phyloP scores from a whole-genome alignment of 1,140 invertebrate species.

The Batillaria attramentaria region DNA sequence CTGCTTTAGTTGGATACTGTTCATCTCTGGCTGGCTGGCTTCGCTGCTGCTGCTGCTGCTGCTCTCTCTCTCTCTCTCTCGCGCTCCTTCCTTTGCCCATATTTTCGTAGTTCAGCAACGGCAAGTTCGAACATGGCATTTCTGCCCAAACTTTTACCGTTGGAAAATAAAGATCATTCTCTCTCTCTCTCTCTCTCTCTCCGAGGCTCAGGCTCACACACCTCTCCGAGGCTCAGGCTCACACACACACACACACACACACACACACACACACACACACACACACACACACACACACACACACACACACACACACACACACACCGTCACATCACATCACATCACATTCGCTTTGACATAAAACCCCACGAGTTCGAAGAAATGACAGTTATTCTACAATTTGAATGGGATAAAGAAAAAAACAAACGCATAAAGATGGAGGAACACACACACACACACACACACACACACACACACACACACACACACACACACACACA shows the following conservation, averaged over 20 bases:
- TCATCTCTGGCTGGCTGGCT: not conserved
- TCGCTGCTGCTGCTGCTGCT: not conserved
- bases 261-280: not conserved
- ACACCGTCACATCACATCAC: not conserved
- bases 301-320: not conserved
- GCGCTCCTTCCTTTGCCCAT: not conserved
- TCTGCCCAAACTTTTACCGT: not conserved
- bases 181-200: conserved; percentile 16
- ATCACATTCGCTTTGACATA: not conserved
- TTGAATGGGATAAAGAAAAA: not conserved
- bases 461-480: not conserved
- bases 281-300: not conserved
- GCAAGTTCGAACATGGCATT: not conserved
- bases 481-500: not conserved
- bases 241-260: not conserved
- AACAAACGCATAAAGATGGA: not conserved
- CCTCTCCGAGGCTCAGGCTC: no score
- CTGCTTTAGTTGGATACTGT: not conserved
- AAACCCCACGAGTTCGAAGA: not conserved
- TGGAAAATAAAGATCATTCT: not conserved
- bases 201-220: no score
- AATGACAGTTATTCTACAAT: not conserved
- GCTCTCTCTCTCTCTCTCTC: not conserved
- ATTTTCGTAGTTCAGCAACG: not conserved
- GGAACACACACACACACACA: not conserved